A percentile compares a stretch with the other conserved stretches of the same genome.
Evolutionary conservation across 2,113 vertebrate genomes (phyloP).

Genomic region (Callipepla squamata): DNA sequence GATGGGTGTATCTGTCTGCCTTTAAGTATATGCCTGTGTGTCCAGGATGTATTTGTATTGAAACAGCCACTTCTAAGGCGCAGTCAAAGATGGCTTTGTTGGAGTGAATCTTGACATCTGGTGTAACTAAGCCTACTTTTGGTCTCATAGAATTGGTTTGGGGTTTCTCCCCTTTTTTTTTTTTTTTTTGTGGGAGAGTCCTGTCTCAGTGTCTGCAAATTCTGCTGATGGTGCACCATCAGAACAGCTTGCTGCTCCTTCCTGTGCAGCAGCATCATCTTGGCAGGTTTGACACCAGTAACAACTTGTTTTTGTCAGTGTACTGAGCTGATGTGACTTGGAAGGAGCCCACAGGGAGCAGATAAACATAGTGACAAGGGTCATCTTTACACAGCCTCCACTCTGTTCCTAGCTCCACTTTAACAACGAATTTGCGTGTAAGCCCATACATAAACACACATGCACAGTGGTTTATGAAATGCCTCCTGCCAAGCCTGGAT

Average conservation of each 20-base stretch:
- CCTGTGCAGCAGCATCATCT: conserved; percentile 19
- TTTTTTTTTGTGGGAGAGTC: background rate
- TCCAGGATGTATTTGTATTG: background rate
- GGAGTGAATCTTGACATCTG: background rate
- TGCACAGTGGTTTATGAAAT: background rate
- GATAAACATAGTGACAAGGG: conserved; percentile 7
- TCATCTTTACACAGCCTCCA: background rate
- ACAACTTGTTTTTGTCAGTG: conserved; percentile 59
- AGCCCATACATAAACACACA: background rate
- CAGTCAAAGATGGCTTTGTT: background rate
- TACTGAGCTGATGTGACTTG: conserved; percentile 42
- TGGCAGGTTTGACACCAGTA: conserved; percentile 56
- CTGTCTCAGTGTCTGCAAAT: background rate
- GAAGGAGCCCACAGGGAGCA: conserved; percentile 14
- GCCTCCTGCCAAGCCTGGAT: background rate
- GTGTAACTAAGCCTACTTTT: background rate
- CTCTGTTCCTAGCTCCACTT: background rate
- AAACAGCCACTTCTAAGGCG: background rate
- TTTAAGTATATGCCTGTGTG: background rate
- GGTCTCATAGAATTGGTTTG: background rate
- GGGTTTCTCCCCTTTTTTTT: background rate
- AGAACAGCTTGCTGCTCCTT: conserved; percentile 18
- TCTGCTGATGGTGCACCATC: conserved; percentile 42
- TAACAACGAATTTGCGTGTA: background rate
- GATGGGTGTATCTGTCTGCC: background rate